These are phyloP conservation scores for Boloria selene DNA, from an alignment of 2,888 invertebrate genomes.

Conservation along the genomic window DNA sequence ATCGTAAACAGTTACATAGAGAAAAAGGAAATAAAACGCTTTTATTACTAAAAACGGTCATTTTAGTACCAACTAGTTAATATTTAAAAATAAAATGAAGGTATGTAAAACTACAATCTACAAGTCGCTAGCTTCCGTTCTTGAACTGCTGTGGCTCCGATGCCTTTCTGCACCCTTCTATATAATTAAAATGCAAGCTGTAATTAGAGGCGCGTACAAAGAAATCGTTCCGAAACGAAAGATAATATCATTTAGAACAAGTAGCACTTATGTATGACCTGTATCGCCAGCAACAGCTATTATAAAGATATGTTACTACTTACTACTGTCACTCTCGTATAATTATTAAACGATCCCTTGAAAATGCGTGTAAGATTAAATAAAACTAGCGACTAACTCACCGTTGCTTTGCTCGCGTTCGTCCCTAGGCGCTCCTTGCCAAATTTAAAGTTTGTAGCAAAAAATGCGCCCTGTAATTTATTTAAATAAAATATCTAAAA, in stretches of 20 bases:
- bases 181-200: constrained; percentile 72
- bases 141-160: constrained; percentile 37
- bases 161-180: constrained; percentile 63
- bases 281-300: constrained; percentile 3
- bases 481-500: too few species aligned
- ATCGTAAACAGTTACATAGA: too few species aligned
- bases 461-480: too few species aligned
- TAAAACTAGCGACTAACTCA: too few species aligned
- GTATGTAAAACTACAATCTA: constrained; percentile 2
- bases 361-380: too few species aligned
- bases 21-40: too few species aligned
- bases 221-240: constrained; percentile 61
- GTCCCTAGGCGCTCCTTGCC: too few species aligned
- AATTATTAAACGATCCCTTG: neutral
- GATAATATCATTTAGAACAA: constrained; percentile 61
- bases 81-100: neutral
- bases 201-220: constrained; percentile 65
- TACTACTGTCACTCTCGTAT: constrained; percentile 17
- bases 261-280: constrained; percentile 38
- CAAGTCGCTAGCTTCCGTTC: constrained; percentile 22
- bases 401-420: too few species aligned
- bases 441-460: too few species aligned
- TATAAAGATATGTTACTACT: constrained; percentile 15
- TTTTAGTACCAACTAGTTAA: constrained; percentile 32
- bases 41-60: neutral